phyloP scores from a whole-genome alignment of 1,140 invertebrate species.

The Drosophila seguyi region DNA sequence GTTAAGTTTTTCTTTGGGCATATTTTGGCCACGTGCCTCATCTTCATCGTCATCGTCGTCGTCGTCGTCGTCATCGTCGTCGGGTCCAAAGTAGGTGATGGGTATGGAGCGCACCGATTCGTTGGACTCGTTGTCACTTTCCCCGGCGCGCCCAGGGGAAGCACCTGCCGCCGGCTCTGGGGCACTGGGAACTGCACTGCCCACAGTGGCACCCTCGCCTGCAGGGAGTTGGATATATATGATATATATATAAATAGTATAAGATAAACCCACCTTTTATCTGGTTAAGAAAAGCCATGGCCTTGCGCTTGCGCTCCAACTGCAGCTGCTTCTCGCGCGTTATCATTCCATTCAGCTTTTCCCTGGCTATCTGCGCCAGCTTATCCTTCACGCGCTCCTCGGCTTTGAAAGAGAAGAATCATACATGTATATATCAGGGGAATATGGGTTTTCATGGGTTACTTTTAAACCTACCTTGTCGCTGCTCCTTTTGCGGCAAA shows the following conservation, averaged over 20 bases:
- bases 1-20: neutral
- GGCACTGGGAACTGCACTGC: neutral
- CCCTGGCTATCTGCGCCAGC: conserved; percentile 87
- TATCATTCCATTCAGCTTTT: conserved; percentile 87
- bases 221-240: neutral
- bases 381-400: conserved; percentile 89
- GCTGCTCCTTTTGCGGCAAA: conserved; percentile 65
- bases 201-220: conserved; percentile 41
- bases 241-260: no score
- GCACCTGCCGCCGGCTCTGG: conserved; percentile 15
- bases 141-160: neutral
- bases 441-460: no score
- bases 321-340: conserved; percentile 89
- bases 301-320: conserved; percentile 89
- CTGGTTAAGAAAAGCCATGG: conserved; percentile 88
- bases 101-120: conserved; percentile 82
- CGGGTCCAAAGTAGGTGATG: conserved; percentile 81
- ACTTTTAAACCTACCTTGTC: conserved; percentile 51
- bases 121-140: conserved; percentile 62
- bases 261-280: conserved; percentile 85
- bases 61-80: conserved; percentile 60
- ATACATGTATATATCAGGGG: neutral
- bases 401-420: conserved; percentile 55
- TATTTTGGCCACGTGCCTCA: conserved; percentile 1
- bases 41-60: neutral